phyloP scores from a whole-genome alignment of 2,797 vertebrate genomes.

The Falco biarmicus region DNA sequence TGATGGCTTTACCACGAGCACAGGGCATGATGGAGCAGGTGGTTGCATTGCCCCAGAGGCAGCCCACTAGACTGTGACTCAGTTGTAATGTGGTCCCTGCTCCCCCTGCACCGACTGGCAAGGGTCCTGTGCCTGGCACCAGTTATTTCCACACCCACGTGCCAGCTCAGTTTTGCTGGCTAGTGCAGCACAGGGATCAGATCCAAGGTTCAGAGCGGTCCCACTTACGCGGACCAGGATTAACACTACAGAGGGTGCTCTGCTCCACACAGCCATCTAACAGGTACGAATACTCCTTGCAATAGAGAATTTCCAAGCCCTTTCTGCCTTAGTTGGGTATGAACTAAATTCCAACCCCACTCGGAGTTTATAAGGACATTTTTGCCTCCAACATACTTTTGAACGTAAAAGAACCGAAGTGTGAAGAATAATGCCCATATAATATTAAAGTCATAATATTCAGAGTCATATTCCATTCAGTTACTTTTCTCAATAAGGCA shows the following conservation, averaged over 20 bases:
- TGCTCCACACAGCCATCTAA: not conserved
- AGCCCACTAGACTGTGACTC: not conserved
- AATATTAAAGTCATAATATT: not conserved
- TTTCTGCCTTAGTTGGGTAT: not conserved
- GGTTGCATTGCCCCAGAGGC: not conserved
- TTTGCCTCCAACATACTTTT: not conserved
- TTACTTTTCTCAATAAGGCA: not conserved
- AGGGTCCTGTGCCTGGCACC: not conserved
- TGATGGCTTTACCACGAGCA: not conserved
- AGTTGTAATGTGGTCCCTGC: not conserved
- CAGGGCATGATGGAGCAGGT: not conserved
- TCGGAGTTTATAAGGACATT: not conserved
- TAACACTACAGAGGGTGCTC: not conserved
- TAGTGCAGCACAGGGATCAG: not conserved
- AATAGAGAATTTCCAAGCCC: not conserved
- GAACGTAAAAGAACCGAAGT: not conserved
- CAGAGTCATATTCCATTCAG: not conserved
- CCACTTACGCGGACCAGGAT: fast-evolving
- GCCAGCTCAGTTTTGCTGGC: not conserved
- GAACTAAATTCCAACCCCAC: not conserved
- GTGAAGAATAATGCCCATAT: not conserved
- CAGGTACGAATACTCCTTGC: not conserved
- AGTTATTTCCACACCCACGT: not conserved
- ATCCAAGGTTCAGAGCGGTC: not conserved
- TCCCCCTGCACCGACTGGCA: not conserved